Evolutionary conservation across 1,140 invertebrate species (phyloP).

Genomic region (Drosophila parvula): DNA sequence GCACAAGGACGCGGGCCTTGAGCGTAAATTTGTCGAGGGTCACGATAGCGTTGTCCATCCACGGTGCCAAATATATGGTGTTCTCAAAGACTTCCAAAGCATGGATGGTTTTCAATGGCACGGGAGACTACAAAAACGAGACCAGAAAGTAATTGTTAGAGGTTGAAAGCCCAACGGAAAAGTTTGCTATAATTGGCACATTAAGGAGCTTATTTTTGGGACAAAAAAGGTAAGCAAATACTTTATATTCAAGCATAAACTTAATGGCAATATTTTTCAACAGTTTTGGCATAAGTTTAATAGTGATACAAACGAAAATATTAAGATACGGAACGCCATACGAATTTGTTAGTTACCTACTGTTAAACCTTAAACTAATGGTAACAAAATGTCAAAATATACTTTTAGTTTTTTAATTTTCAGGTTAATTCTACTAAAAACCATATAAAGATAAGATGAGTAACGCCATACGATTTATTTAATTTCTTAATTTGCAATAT

Average conservation of each 20-base stretch:
- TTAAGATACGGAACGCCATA: neutral
- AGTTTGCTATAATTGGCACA: neutral
- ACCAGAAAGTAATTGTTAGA: conserved; percentile 1
- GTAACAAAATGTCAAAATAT: too few species aligned
- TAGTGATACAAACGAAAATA: neutral
- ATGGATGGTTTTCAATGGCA: conserved; percentile 85
- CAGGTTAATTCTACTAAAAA: too few species aligned
- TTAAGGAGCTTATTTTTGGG: neutral
- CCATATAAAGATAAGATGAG: too few species aligned
- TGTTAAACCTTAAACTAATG: too few species aligned
- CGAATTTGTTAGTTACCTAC: too few species aligned
- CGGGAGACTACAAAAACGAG: conserved; percentile 86
- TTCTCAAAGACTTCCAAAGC: conserved; percentile 90
- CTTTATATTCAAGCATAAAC: neutral
- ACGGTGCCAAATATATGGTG: conserved; percentile 88
- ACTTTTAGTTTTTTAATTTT: too few species aligned
- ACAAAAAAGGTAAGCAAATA: neutral
- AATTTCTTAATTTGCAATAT: too few species aligned
- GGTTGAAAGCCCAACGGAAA: conserved; percentile 7
- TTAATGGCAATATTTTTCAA: too few species aligned
- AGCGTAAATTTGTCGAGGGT: conserved; percentile 86
- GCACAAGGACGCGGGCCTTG: conserved; percentile 65
- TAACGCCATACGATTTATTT: too few species aligned
- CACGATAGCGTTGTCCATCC: conserved; percentile 87
- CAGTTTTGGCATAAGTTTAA: neutral